Percentiles rank a stretch among this genome's conserved stretches.
These are phyloP conservation scores for Encarsia formosa DNA, from an alignment of 2,888 invertebrate genomes.

Conservation along the genomic window DNA sequence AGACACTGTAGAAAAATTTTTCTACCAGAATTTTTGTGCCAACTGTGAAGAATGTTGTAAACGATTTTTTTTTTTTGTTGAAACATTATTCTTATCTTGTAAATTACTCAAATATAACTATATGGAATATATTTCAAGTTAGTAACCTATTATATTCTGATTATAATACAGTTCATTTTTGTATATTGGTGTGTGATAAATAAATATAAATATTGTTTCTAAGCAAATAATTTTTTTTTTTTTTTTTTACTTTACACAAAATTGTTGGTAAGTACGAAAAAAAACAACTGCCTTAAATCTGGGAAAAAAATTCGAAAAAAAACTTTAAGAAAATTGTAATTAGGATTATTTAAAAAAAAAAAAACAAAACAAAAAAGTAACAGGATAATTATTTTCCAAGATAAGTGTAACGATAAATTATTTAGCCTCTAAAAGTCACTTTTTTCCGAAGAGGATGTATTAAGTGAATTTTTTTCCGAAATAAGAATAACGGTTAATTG, in stretches of 20 bases:
- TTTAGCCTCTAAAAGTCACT: no score
- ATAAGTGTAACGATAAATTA: no score
- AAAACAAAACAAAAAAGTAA: no score
- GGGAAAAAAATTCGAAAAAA: no score
- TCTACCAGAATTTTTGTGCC: constrained; percentile 52
- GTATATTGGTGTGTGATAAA: constrained; percentile 53
- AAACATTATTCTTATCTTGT: constrained; percentile 51
- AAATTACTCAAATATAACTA: constrained; percentile 51
- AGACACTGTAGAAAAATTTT: constrained; percentile 39
- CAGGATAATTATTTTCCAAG: no score
- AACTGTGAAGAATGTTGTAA: constrained; percentile 50
- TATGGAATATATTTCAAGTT: constrained; percentile 52
- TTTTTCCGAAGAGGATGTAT: no score
- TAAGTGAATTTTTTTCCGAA: no score
- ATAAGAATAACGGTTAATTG: no score
- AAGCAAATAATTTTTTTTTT: constrained; percentile 37
- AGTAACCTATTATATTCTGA: constrained; percentile 52
- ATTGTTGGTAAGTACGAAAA: no score
- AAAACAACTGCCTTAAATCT: no score
- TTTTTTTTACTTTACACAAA: neutral
- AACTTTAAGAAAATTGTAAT: no score
- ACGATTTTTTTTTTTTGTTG: constrained; percentile 43
- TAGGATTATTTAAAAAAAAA: no score
- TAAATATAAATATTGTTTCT: constrained; percentile 52
- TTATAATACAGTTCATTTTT: constrained; percentile 52